A percentile compares a stretch with the other conserved stretches of the same genome.
Evolutionary conservation across 1,140 invertebrate genomes (phyloP).

Genomic region (Acromyrmex charruanus): DNA sequence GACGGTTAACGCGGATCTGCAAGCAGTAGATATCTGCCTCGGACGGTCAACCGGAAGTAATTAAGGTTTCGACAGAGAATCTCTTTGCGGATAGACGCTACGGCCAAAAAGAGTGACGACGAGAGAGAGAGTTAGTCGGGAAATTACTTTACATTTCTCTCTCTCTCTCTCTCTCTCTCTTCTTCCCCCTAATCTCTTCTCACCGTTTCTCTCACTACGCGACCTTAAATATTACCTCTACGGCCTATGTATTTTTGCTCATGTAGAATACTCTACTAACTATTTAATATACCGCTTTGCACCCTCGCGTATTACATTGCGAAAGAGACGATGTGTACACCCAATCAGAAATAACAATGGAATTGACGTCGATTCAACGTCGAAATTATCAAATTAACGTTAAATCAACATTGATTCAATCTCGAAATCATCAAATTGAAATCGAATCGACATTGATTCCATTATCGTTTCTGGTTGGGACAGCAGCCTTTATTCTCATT

Average conservation of each 20-base stretch:
- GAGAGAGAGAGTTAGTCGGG: slow-evolving; percentile 28
- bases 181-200: too few relatives aligned
- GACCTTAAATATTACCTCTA: slow-evolving; percentile 36
- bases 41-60: slow-evolving; percentile 75
- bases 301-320: not conserved
- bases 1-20: slow-evolving; percentile 41
- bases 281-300: slow-evolving; percentile 30
- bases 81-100: slow-evolving; percentile 58
- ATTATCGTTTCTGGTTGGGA: too few relatives aligned
- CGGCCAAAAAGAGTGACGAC: slow-evolving; percentile 43
- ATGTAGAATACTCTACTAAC: slow-evolving; percentile 28
- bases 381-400: too few relatives aligned
- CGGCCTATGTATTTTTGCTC: not conserved
- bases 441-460: too few relatives aligned
- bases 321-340: not conserved
- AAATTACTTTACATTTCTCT: slow-evolving; percentile 30
- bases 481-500: not conserved
- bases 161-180: not conserved
- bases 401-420: too few relatives aligned
- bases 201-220: too few relatives aligned
- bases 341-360: too few relatives aligned
- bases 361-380: too few relatives aligned
- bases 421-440: too few relatives aligned
- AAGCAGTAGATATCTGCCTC: slow-evolving; percentile 59
- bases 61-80: slow-evolving; percentile 74